Conservation (phyloP, 2,797 vertebrate species). For the Distichodus sexfasciatus region DNA sequence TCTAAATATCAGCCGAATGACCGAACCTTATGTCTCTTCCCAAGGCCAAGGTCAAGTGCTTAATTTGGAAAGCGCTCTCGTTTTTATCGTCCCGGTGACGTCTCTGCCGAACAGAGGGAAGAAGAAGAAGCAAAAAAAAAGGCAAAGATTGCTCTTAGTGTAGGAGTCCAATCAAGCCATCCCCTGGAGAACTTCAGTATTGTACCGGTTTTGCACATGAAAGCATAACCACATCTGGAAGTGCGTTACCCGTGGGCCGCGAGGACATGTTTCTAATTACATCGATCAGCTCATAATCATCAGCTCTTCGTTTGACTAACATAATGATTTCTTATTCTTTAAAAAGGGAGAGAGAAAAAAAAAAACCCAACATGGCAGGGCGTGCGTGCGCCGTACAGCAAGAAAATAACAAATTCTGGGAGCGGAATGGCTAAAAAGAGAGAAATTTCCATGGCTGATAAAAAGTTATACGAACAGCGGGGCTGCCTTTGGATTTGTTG, state of each 20-base stretch:
- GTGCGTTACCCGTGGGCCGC: neutral
- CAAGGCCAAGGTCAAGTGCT: slow-evolving; percentile 56
- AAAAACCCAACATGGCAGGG: neutral
- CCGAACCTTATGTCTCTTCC: slow-evolving; percentile 36
- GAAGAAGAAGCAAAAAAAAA: too few relatives aligned
- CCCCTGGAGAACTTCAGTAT: slow-evolving; percentile 27
- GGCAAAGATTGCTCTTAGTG: slow-evolving; percentile 35
- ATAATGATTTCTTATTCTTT: neutral
- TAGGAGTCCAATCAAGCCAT: slow-evolving; percentile 30
- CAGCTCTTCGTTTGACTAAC: slow-evolving; percentile 15
- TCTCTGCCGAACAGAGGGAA: slow-evolving; percentile 51
- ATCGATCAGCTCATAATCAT: slow-evolving; percentile 29
- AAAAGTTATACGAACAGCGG: slow-evolving; percentile 32
- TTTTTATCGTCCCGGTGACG: slow-evolving; percentile 66
- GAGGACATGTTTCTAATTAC: slow-evolving; percentile 41
- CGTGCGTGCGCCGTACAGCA: slow-evolving; percentile 9
- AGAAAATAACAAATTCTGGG: slow-evolving; percentile 24
- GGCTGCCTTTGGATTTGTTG: slow-evolving; percentile 43
- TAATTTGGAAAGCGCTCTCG: slow-evolving; percentile 66
- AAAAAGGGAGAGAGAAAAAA: slow-evolving; percentile 18
- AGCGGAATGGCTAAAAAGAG: slow-evolving; percentile 19
- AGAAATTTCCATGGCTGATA: slow-evolving; percentile 25
- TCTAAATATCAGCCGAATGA: too few relatives aligned
- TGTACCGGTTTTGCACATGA: neutral
- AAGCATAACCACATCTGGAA: slow-evolving; percentile 28